These are phyloP conservation scores for Sylvia borin DNA, from an alignment of 2,797 vertebrate genomes.

Conservation along the genomic window DNA sequence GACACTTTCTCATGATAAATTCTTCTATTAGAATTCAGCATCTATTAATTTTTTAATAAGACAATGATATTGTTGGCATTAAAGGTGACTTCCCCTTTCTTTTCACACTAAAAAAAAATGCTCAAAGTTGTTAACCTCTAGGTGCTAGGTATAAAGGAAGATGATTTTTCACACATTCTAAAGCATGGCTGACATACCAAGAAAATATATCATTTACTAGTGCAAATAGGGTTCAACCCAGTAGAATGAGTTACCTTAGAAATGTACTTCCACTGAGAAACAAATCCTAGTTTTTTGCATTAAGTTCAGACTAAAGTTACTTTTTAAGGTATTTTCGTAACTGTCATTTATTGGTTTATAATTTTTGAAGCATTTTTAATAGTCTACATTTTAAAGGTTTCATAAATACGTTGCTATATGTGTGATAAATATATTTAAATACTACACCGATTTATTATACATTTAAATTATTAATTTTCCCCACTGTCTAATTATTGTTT, in stretches of 20 bases:
- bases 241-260: background rate
- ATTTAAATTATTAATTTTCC: background rate
- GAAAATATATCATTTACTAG: background rate
- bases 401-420: background rate
- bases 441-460: background rate
- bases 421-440: background rate
- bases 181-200: background rate
- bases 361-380: background rate
- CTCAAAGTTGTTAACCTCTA: background rate
- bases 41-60: conserved; percentile 47
- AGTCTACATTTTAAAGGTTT: background rate
- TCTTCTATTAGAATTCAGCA: conserved; percentile 13
- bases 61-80: conserved; percentile 13
- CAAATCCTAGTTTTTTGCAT: background rate
- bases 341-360: background rate
- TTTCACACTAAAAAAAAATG: background rate
- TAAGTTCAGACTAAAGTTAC: background rate
- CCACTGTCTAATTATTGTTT: background rate
- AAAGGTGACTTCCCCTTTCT: conserved; percentile 27
- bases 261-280: background rate
- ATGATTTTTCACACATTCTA: background rate
- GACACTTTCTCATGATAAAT: conserved; percentile 18
- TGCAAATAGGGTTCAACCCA: background rate
- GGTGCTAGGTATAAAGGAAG: background rate
- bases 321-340: background rate